These are phyloP conservation scores for Grallaria varia DNA, from an alignment of 2,113 vertebrate species.

Conservation along the genomic window DNA sequence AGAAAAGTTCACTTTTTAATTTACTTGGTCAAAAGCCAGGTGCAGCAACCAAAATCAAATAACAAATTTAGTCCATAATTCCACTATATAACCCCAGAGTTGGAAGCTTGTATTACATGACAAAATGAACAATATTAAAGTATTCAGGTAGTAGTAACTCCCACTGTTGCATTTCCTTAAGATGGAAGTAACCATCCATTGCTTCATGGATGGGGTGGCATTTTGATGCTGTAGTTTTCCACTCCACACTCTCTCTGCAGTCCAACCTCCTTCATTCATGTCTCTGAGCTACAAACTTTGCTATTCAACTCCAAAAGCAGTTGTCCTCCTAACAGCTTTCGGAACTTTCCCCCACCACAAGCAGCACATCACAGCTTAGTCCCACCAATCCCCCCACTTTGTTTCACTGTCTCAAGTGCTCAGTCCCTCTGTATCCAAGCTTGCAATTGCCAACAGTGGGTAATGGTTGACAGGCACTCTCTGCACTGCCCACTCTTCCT, in stretches of 20 bases:
- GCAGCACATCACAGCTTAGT: background rate
- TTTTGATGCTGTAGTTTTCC: background rate
- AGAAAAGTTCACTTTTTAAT: background rate
- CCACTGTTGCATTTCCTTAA: background rate
- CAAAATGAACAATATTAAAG: background rate
- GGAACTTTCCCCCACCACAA: background rate
- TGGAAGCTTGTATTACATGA: rapidly evolving
- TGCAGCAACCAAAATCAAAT: background rate
- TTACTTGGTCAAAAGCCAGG: background rate
- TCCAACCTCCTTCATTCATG: background rate
- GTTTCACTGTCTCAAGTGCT: background rate
- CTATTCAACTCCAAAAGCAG: background rate
- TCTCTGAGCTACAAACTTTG: background rate
- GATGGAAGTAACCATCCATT: background rate
- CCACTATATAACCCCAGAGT: background rate
- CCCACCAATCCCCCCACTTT: rapidly evolving
- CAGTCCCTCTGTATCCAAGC: background rate
- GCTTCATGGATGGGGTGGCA: background rate
- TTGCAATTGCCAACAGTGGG: background rate
- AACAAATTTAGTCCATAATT: background rate
- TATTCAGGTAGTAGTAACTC: background rate
- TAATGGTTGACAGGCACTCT: background rate
- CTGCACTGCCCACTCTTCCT: background rate
- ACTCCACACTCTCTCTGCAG: background rate
- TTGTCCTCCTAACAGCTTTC: background rate